phyloP scores from a whole-genome alignment of 2,113 vertebrate species.

The Silurus asotus region DNA sequence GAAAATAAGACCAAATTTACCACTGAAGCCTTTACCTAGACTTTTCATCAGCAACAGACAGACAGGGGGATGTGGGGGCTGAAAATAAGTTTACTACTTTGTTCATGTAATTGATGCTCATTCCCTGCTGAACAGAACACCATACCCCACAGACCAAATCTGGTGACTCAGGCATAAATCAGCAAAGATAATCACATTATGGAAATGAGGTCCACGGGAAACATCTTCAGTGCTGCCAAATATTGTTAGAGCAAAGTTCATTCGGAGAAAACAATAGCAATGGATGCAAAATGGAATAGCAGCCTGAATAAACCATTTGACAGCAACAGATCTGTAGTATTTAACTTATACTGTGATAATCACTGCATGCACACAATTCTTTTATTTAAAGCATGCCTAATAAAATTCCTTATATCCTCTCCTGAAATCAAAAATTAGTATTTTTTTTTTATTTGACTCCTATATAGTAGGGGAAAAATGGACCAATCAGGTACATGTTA shows the following conservation, averaged over 20 bases:
- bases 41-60: slow-evolving; percentile 23
- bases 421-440: background rate
- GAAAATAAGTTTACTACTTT: slow-evolving; percentile 54
- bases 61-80: slow-evolving; percentile 19
- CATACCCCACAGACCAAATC: slow-evolving; percentile 51
- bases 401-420: background rate
- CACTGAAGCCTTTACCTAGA: slow-evolving; percentile 13
- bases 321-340: background rate
- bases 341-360: background rate
- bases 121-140: slow-evolving; percentile 50
- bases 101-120: slow-evolving; percentile 55
- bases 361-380: background rate
- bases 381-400: background rate
- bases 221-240: slow-evolving; percentile 42
- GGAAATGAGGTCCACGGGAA: slow-evolving; percentile 59
- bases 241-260: slow-evolving; percentile 34
- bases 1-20: slow-evolving; percentile 1
- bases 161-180: slow-evolving; percentile 62
- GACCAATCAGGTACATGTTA: background rate
- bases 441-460: background rate
- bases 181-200: slow-evolving; percentile 65
- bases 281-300: slow-evolving; percentile 17
- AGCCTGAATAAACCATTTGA: background rate
- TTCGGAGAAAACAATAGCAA: slow-evolving; percentile 27
- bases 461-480: background rate